Evolutionary conservation across 1,140 invertebrate species (phyloP).

Genomic region (Lithobius niger): DNA sequence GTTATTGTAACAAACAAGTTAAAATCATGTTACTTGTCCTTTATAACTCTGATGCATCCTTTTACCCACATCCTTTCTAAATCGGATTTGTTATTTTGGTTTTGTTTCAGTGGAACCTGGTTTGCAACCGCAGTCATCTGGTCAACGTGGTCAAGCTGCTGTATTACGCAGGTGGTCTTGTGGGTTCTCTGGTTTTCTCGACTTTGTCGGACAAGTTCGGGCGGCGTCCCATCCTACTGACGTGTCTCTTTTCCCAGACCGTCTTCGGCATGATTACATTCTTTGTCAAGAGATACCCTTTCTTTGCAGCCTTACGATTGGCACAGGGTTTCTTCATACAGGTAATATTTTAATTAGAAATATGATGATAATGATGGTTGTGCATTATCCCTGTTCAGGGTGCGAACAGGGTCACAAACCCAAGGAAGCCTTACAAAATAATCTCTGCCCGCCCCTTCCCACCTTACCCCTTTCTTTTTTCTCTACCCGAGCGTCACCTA

Average conservation of each 20-base stretch:
- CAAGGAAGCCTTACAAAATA: no score
- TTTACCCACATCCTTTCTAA: background rate
- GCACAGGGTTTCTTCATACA: slow-evolving; percentile 38
- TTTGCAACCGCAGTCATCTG: slow-evolving; percentile 37
- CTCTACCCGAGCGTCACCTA: no score
- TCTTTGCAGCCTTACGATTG: slow-evolving; percentile 33
- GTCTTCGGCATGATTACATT: slow-evolving; percentile 35
- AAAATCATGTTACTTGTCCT: background rate
- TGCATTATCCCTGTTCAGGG: no score
- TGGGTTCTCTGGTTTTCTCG: slow-evolving; percentile 40
- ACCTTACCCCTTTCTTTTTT: no score
- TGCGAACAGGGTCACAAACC: no score
- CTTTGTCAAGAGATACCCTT: slow-evolving; percentile 31
- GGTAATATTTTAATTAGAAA: slow-evolving; percentile 21
- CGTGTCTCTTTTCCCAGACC: slow-evolving; percentile 37
- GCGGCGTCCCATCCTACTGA: slow-evolving; percentile 36
- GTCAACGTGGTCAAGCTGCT: slow-evolving; percentile 32
- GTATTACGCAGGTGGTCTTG: slow-evolving; percentile 37
- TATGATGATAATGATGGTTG: no score
- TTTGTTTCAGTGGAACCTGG: slow-evolving; percentile 35
- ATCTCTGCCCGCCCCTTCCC: no score
- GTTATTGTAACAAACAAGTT: slow-evolving; percentile 25
- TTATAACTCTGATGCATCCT: background rate
- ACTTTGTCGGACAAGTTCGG: slow-evolving; percentile 39
- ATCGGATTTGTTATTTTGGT: background rate